These are phyloP conservation scores for Crambe crambe DNA, from an alignment of 37 sponge, comb jelly and placozoan species.

Conservation along the genomic window DNA sequence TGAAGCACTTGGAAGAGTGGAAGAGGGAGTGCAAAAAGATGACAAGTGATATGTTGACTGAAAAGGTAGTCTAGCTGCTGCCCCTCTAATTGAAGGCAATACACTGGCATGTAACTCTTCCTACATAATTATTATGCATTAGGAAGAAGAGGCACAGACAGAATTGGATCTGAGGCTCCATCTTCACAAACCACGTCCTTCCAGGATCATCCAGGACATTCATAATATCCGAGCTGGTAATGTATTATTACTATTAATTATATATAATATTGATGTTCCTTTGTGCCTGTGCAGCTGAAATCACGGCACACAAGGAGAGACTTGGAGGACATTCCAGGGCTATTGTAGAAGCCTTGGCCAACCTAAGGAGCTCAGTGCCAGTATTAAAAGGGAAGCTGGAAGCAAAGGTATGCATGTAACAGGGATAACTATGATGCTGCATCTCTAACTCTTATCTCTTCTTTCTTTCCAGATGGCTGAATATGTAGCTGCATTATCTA, in stretches of 20 bases:
- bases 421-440: neutral
- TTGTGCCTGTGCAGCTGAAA: slow-evolving; percentile 40
- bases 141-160: slow-evolving; percentile 67
- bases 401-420: slow-evolving; percentile 19
- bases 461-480: neutral
- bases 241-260: neutral
- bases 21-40: neutral
- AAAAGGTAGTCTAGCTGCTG: slow-evolving; percentile 8
- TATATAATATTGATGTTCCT: neutral
- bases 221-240: slow-evolving; percentile 61
- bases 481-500: neutral
- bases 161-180: slow-evolving; percentile 88
- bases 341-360: slow-evolving; percentile 21
- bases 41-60: neutral
- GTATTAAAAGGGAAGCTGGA: neutral
- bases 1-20: slow-evolving; percentile 80
- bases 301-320: slow-evolving; percentile 53
- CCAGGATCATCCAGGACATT: slow-evolving; percentile 71
- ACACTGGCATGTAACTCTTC: too few species aligned
- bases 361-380: neutral
- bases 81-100: neutral
- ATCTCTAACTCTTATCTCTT: neutral
- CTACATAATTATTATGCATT: neutral
- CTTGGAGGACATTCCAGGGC: slow-evolving; percentile 34
- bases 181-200: slow-evolving; percentile 78